Conservation (phyloP, 2,113 vertebrate species). For the Nematolebias whitei region DNA sequence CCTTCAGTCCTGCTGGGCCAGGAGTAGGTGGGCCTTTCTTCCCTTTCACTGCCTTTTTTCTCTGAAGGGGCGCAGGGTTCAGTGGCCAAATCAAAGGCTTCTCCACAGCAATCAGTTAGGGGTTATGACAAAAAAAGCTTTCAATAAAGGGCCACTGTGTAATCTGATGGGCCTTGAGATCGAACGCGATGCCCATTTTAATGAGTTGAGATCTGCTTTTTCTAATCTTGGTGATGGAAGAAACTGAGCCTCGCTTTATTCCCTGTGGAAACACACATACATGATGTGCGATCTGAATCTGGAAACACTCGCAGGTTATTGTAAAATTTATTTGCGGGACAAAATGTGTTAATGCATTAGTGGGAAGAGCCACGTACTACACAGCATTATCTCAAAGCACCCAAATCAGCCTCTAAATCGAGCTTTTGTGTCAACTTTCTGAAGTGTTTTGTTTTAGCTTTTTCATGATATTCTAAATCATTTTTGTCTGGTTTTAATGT, state of each 20-base stretch:
- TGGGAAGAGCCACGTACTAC: not conserved
- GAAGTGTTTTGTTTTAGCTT: too few species aligned
- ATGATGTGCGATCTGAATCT: slow-evolving; percentile 22
- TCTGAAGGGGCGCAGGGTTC: slow-evolving; percentile 50
- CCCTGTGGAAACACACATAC: slow-evolving; percentile 29
- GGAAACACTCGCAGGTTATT: slow-evolving; percentile 1
- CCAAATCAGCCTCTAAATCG: too few species aligned
- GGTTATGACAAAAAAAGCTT: slow-evolving; percentile 71
- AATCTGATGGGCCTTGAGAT: slow-evolving; percentile 75
- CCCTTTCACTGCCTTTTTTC: slow-evolving; percentile 29
- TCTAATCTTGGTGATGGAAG: slow-evolving; percentile 54
- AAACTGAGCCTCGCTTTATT: slow-evolving; percentile 49
- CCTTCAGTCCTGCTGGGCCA: slow-evolving; percentile 40
- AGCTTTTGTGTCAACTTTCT: too few species aligned
- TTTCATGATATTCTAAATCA: too few species aligned
- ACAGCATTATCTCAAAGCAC: not conserved
- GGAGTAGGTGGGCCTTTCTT: slow-evolving; percentile 67
- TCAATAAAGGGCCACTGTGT: slow-evolving; percentile 60
- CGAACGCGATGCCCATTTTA: slow-evolving; percentile 61
- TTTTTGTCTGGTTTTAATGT: too few species aligned
- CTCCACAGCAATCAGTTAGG: slow-evolving; percentile 76
- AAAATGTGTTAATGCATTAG: not conserved
- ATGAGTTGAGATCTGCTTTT: slow-evolving; percentile 63
- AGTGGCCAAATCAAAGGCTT: slow-evolving; percentile 75
- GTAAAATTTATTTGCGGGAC: not conserved